phyloP scores from a whole-genome alignment of 2,888 invertebrate species.

The Sesia apiformis region DNA sequence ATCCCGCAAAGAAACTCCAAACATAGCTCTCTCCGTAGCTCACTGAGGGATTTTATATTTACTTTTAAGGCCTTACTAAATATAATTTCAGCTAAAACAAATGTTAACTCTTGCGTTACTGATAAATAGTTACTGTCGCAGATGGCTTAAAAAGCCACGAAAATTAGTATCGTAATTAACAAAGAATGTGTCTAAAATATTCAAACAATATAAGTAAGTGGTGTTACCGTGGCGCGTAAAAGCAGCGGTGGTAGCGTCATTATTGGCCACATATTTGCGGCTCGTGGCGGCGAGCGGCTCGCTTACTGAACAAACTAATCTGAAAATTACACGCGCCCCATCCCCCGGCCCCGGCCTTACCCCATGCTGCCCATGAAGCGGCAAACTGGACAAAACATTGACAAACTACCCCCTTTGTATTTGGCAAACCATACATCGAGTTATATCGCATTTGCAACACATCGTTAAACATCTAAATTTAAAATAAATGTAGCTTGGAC shows the following conservation, averaged over 20 bases:
- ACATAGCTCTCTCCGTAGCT: too few relatives aligned
- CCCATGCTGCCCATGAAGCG: conserved; percentile 19
- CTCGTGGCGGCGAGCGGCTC: conserved; percentile 32
- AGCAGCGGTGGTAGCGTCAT: conserved; percentile 22
- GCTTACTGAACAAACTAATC: conserved; percentile 69
- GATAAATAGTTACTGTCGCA: too few relatives aligned
- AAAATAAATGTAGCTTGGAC: not conserved
- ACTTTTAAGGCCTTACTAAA: too few relatives aligned
- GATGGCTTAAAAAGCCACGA: too few relatives aligned
- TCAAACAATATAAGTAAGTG: not conserved
- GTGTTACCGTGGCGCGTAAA: conserved; percentile 1
- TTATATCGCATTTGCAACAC: too few relatives aligned
- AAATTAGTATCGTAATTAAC: not conserved
- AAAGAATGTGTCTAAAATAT: not conserved
- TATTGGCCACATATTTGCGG: conserved; percentile 49
- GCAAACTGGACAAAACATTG: conserved; percentile 43
- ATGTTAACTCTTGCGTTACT: too few relatives aligned
- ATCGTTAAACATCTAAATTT: not conserved
- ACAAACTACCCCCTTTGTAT: conserved; percentile 18
- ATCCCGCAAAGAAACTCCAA: too few relatives aligned
- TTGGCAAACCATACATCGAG: not conserved
- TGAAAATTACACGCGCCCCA: conserved; percentile 56
- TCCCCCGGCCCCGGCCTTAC: conserved; percentile 13
- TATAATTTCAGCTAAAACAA: too few relatives aligned
- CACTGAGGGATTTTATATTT: too few relatives aligned